Evolutionary conservation across 2,113 vertebrate genomes (phyloP).

Genomic region (Paratilapia polleni): DNA sequence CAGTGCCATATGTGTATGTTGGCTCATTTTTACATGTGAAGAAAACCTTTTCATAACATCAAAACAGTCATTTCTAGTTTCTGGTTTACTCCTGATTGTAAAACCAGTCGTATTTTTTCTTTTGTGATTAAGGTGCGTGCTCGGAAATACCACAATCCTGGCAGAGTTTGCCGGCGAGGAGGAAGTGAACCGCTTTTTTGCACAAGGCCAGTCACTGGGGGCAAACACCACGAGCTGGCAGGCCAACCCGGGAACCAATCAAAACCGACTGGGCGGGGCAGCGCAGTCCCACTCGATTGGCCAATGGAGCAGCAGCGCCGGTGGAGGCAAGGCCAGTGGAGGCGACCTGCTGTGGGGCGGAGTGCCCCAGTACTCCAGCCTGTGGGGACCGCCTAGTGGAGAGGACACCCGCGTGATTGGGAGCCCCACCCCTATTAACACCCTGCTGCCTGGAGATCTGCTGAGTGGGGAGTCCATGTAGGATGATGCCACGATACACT

Average conservation of each 20-base stretch:
- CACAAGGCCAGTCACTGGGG: conserved; percentile 92
- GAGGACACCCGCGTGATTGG: conserved; percentile 92
- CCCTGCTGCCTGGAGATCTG: conserved; percentile 94
- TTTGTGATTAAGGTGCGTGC: conserved; percentile 87
- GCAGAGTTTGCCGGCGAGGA: conserved; percentile 98
- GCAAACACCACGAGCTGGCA: conserved; percentile 96
- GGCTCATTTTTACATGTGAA: not conserved
- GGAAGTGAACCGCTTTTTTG: conserved; percentile 97
- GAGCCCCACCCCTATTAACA: conserved; percentile 92
- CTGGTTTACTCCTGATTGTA: not conserved
- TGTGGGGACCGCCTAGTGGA: conserved; percentile 92
- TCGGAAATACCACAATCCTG: conserved; percentile 99
- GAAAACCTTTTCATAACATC: not conserved
- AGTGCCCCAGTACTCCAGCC: conserved; percentile 95
- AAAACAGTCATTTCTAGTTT: not conserved
- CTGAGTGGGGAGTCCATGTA: conserved; percentile 96
- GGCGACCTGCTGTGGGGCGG: conserved; percentile 94
- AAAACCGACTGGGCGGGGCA: conserved; percentile 86
- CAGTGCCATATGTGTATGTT: not conserved
- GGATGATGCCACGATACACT: conserved; percentile 55
- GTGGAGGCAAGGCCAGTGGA: conserved; percentile 79
- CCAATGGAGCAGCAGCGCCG: conserved; percentile 88
- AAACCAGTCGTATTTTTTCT: not conserved
- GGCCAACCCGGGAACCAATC: conserved; percentile 88
- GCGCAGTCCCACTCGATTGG: conserved; percentile 86